Percentiles rank a stretch among this genome's conserved stretches.
These are phyloP conservation scores for Emydocephalus ijimae DNA, from an alignment of 2,113 vertebrate genomes.

Conservation along the genomic window DNA sequence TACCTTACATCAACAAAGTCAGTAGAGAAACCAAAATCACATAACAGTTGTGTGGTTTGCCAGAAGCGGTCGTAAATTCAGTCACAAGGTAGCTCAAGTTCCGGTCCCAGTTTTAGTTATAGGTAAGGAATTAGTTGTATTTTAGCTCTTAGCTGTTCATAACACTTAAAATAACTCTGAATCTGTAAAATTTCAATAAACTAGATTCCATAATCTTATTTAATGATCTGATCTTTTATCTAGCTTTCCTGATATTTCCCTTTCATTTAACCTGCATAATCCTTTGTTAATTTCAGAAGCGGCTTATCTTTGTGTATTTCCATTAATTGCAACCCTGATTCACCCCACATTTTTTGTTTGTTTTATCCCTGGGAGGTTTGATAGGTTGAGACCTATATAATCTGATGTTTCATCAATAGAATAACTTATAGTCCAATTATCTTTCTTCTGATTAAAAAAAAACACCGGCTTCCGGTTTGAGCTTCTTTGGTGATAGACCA, in stretches of 20 bases:
- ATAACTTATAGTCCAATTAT: neutral
- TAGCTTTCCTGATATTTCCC: neutral
- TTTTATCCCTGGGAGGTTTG: neutral
- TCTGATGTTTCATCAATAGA: neutral
- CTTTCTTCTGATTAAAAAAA: neutral
- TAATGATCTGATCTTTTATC: neutral
- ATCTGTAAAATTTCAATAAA: neutral
- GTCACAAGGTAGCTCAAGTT: neutral
- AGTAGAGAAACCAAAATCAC: too few species aligned
- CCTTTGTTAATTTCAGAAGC: conserved; percentile 6
- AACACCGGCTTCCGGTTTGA: too few species aligned
- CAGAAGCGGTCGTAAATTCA: neutral
- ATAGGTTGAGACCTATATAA: neutral
- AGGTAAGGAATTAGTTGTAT: neutral
- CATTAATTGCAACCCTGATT: neutral
- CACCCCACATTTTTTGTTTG: neutral
- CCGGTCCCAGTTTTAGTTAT: neutral
- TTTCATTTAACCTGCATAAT: neutral
- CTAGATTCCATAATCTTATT: neutral
- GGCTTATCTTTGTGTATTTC: neutral
- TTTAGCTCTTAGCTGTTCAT: neutral
- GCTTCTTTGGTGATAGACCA: too few species aligned
- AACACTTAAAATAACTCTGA: neutral
- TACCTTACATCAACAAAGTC: too few species aligned
- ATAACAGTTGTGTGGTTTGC: too few species aligned